Evolutionary conservation across 2,113 vertebrate species (phyloP), one percentile per base, ranked within the genome.

Genomic region (Pachypanchax playfairii): DNA sequence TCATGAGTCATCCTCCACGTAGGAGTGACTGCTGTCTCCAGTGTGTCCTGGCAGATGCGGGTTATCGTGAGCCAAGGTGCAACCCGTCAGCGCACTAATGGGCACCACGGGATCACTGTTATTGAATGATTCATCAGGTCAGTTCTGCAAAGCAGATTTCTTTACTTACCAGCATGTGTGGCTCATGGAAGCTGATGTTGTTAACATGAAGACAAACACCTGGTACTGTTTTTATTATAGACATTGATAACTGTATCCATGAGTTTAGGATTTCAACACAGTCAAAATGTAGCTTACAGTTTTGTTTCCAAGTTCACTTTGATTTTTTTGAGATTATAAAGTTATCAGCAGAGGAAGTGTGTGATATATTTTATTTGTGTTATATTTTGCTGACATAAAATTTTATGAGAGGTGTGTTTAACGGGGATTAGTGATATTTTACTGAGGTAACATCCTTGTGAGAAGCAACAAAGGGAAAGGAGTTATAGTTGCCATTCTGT

Each of bases 91-190:
- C 48, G 58, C 46, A 42, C 58, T 79, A 83, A 84, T 79, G 64
- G 64, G 47, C 1, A 64, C 77, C 65, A 29, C 56, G 57, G 73
- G 80, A 56, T 65, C 43, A 6, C 17, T 60, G 70, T 79, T 85
- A 83, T 69, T 77, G 75, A 85, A 84, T 80, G 77, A 83, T 80
- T 89, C 80, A 86, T 87, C 78, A 83, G 70, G 81, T 53, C 69
- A 71, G 21, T 69, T 61, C 70, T 59, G 59, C 66, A 48, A 43
- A 44, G 61, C 36, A 15, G 49, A 33, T 42, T 70, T 82, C 59
- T 39, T 72, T 56, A 79, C 64, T 59, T 56, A 38, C 26, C 17
- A 51, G 63, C 57, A 36, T 75, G 33, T 61, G 58, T 28, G 42
- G 29, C 14, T 33, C 17, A 2, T 22, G 26, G 42, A 59, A 50